These are phyloP conservation scores for Lepus oiostolus DNA, from an alignment of 2,797 vertebrate genomes.

Conservation along the genomic window DNA sequence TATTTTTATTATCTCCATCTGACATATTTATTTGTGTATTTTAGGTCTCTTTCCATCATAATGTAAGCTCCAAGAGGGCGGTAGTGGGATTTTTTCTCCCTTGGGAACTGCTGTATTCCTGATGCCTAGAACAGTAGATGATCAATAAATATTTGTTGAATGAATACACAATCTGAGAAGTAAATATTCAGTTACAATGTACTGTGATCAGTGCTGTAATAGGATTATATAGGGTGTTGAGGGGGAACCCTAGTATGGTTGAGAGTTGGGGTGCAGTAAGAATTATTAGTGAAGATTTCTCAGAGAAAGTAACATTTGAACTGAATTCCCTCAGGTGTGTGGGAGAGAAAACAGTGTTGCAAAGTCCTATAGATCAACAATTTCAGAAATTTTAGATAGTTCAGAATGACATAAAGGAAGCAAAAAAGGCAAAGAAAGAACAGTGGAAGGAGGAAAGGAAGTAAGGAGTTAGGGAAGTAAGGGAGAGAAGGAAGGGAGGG, in stretches of 20 bases:
- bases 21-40: not conserved
- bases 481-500: not conserved
- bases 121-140: not conserved
- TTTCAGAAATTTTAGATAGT: slow-evolving; percentile 2
- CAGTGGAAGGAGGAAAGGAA: not conserved
- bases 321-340: not conserved
- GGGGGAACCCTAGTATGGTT: not conserved
- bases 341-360: not conserved
- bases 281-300: not conserved
- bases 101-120: not conserved
- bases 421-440: not conserved
- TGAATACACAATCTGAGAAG: not conserved
- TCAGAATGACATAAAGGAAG: slow-evolving; percentile 8
- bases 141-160: slow-evolving; percentile 1
- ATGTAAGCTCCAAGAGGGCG: not conserved
- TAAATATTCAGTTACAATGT: not conserved
- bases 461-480: not conserved
- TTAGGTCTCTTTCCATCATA: not conserved
- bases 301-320: not conserved
- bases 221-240: not conserved
- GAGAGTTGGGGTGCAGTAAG: not conserved
- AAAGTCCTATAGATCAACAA: not conserved
- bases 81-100: not conserved
- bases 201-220: not conserved
- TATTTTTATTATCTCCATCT: not conserved